phyloP scores from a whole-genome alignment of 2,113 vertebrate species.

The Psittacara wagleri region DNA sequence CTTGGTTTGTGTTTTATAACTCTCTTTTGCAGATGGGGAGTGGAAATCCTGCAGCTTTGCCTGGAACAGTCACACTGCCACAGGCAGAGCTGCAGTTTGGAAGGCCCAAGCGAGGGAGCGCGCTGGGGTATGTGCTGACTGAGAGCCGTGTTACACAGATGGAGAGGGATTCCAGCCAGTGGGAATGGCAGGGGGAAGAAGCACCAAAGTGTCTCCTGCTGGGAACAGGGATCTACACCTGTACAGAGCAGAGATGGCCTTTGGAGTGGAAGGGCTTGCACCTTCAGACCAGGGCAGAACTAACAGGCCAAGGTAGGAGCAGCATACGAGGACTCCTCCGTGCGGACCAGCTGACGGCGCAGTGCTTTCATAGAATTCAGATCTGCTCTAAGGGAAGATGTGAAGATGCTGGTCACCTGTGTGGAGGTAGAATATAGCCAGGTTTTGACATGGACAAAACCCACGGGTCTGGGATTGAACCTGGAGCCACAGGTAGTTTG shows the following conservation, averaged over 20 bases:
- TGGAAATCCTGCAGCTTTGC: background rate
- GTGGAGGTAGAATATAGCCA: background rate
- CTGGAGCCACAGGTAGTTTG: background rate
- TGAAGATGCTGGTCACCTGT: background rate
- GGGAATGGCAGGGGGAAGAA: background rate
- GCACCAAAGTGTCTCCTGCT: fast-evolving
- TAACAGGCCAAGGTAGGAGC: background rate
- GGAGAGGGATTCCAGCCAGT: background rate
- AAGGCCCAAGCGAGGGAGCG: background rate
- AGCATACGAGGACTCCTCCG: background rate
- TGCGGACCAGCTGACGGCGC: background rate
- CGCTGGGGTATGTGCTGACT: fast-evolving
- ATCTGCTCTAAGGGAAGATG: background rate
- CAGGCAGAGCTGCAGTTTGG: background rate
- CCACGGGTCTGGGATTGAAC: fast-evolving
- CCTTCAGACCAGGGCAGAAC: background rate
- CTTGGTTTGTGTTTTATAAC: background rate
- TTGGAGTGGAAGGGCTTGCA: background rate
- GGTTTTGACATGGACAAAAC: background rate
- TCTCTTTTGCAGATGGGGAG: background rate
- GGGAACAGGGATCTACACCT: background rate
- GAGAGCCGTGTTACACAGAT: fast-evolving
- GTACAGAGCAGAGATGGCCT: background rate
- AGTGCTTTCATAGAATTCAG: background rate
- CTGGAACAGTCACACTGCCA: background rate